phyloP scores from a whole-genome alignment of 1,140 invertebrate species.

The Theocolax elegans region DNA sequence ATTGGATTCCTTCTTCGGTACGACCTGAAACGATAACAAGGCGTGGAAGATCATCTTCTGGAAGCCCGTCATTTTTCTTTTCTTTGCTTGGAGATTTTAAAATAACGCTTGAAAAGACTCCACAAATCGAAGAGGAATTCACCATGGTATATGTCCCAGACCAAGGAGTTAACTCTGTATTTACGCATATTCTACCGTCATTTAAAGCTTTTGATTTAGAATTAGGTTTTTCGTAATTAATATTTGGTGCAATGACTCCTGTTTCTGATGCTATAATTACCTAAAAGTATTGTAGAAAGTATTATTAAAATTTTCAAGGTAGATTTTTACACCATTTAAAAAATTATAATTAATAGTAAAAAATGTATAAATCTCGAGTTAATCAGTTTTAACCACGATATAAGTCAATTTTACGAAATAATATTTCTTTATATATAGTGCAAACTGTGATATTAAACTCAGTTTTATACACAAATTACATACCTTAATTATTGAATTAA shows the following conservation, averaged over 20 bases:
- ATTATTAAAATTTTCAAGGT: no score
- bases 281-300: neutral
- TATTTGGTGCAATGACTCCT: constrained; percentile 73
- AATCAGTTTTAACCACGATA: no score
- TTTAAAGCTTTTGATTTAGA: constrained; percentile 72
- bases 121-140: constrained; percentile 80
- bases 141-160: constrained; percentile 72
- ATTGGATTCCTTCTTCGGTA: constrained; percentile 69
- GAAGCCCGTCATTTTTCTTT: constrained; percentile 47
- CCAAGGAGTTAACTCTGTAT: constrained; percentile 69
- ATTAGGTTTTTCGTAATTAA: constrained; percentile 75
- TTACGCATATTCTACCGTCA: constrained; percentile 73
- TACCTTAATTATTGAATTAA: constrained; percentile 72
- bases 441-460: no score
- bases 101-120: constrained; percentile 74
- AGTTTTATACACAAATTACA: no score
- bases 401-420: no score
- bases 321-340: neutral
- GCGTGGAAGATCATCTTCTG: constrained; percentile 54
- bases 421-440: no score
- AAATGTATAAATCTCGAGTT: no score
- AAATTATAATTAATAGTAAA: neutral
- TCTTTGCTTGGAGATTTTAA: constrained; percentile 64
- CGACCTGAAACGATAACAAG: constrained; percentile 70
- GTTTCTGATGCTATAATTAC: constrained; percentile 57